A percentile compares a stretch with the other conserved stretches of the same genome.
Conservation (phyloP, 2,888 invertebrate species). For the Melanostoma mellinum region DNA sequence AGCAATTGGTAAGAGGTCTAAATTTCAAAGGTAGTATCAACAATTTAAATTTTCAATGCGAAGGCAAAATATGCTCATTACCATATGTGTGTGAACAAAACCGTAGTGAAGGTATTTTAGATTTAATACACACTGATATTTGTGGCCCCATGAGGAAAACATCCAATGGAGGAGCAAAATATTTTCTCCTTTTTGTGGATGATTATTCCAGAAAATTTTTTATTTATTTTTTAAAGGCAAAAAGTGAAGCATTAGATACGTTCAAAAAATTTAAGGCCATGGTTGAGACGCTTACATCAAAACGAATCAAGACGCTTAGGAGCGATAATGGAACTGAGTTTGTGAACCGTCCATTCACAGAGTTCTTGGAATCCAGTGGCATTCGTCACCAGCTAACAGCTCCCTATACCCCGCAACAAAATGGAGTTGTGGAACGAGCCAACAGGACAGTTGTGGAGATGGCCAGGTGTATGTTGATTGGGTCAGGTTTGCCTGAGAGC, state of each 20-base stretch:
- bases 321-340: slow-evolving; percentile 36
- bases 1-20: slow-evolving; percentile 11
- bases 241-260: slow-evolving; percentile 14
- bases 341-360: slow-evolving; percentile 4
- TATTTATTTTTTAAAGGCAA: slow-evolving; percentile 15
- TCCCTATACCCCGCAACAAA: slow-evolving; percentile 11
- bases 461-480: slow-evolving; percentile 21
- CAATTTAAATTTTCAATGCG: slow-evolving; percentile 5
- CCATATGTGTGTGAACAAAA: slow-evolving; percentile 16
- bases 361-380: slow-evolving; percentile 8
- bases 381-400: slow-evolving; percentile 35
- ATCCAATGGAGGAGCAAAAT: slow-evolving; percentile 18
- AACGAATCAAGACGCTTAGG: slow-evolving; percentile 38
- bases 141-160: slow-evolving; percentile 12
- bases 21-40: slow-evolving; percentile 3
- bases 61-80: slow-evolving; percentile 3
- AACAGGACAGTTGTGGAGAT: slow-evolving; percentile 32
- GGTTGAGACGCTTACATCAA: slow-evolving; percentile 35
- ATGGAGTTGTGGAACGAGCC: slow-evolving; percentile 14
- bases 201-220: too few species aligned
- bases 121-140: slow-evolving; percentile 20
- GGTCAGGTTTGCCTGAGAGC: slow-evolving; percentile 12
- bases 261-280: slow-evolving; percentile 50
- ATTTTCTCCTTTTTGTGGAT: background rate
- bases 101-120: slow-evolving; percentile 11